Conservation (phyloP, 2,797 vertebrate species). For the Cirrhinus molitorella region DNA sequence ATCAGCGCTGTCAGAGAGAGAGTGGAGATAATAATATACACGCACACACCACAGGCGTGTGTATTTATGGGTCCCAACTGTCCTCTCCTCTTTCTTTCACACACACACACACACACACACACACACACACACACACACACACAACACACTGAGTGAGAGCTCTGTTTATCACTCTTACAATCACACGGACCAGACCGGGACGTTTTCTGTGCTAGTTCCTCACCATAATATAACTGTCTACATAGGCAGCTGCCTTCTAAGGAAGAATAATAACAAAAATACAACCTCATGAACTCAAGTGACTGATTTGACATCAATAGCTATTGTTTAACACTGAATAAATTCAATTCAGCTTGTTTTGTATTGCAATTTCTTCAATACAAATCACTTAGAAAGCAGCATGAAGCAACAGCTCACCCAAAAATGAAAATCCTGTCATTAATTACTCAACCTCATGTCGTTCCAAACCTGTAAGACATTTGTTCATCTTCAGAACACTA, state of each 20-base stretch:
- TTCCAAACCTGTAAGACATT: too few relatives aligned
- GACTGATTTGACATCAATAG: neutral
- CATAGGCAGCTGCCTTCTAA: neutral
- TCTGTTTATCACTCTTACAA: constrained; percentile 31
- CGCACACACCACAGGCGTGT: constrained; percentile 38
- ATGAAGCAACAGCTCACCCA: too few relatives aligned
- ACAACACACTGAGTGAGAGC: neutral
- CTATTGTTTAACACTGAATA: neutral
- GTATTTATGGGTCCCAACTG: constrained; percentile 56
- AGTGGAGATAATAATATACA: constrained; percentile 54
- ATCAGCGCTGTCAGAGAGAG: constrained; percentile 54
- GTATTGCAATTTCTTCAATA: neutral
- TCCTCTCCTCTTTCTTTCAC: constrained; percentile 47
- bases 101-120: constrained; percentile 16
- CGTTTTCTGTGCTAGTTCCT: neutral
- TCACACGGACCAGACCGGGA: neutral
- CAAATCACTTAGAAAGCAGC: neutral
- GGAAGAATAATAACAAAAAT: neutral
- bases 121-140: constrained; percentile 18
- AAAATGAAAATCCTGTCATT: too few relatives aligned
- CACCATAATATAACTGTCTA: neutral
- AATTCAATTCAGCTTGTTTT: neutral
- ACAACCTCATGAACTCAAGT: neutral
- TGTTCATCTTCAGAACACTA: too few relatives aligned
- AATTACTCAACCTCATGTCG: too few relatives aligned